Percentiles rank a stretch among this genome's conserved stretches.
phyloP scores from a whole-genome alignment of 2,888 invertebrate genomes.

The Campoletis raptor region DNA sequence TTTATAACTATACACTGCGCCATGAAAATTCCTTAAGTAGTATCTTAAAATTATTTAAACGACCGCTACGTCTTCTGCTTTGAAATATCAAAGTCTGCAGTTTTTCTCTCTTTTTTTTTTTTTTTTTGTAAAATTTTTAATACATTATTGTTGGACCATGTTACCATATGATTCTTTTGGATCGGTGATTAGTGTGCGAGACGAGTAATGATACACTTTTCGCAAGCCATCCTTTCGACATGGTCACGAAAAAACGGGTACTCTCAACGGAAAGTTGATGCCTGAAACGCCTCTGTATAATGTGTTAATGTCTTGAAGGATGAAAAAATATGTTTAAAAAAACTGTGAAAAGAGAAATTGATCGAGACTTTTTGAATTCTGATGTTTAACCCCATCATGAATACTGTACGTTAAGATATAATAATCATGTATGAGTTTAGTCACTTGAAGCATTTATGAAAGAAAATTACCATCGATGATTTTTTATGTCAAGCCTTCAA shows the following conservation, averaged over 20 bases:
- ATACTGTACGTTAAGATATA: background rate
- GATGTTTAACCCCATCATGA: background rate
- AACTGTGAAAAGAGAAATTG: background rate
- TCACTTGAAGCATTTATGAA: slow-evolving; percentile 14
- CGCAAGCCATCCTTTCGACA: background rate
- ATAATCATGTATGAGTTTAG: background rate
- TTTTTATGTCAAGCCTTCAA: slow-evolving; percentile 61
- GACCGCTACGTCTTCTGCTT: slow-evolving; percentile 2
- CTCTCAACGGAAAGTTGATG: background rate
- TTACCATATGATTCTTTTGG: background rate
- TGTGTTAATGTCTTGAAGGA: background rate
- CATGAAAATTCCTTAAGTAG: background rate
- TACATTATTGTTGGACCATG: background rate
- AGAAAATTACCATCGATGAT: slow-evolving; percentile 46
- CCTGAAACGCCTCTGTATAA: background rate
- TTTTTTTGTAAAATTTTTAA: no score
- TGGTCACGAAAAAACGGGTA: background rate
- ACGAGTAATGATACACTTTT: background rate
- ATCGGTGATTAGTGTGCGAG: background rate
- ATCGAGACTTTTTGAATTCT: background rate
- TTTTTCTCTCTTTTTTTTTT: background rate
- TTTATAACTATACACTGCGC: background rate
- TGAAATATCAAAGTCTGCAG: slow-evolving; percentile 1
- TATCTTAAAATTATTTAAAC: slow-evolving; percentile 39
- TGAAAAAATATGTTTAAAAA: background rate